Evolutionary conservation across 2,888 invertebrate genomes (phyloP), one percentile per base, ranked within the genome.

Genomic region (Hoplodrina ambigua): DNA sequence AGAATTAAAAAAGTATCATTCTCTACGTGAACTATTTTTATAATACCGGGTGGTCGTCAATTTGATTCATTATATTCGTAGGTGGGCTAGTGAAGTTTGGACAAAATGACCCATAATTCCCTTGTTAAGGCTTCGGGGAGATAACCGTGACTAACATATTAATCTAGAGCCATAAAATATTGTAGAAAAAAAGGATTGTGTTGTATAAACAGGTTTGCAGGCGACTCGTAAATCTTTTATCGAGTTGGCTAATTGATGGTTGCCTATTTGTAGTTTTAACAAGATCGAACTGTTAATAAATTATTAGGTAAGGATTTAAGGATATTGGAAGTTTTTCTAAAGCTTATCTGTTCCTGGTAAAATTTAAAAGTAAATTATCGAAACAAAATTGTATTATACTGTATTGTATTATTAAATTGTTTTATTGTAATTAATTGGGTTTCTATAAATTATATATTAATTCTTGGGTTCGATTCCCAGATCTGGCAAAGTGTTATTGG

Each of bases 41-140:
- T 49, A 59, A 56, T 11, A 66, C 37, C 90, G 95, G 94, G 94
- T 95, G 95, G 94, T 87, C 94, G 74, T 86, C 89, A 88, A 91
- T 93, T 92, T 93, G 90, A 92, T 91, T 91, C 91, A 92, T 93
- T 92, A 90, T 89, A 80, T 80, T 80, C 81, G 92, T 94, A 94
- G 94, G 94, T 95, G 94, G 94, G 91, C 94, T 86, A 78, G 85
- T 89, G 89, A 90, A 89, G 88, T 91, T 89, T 86, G 85, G 85
- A 90, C 87, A 87, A 93, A 94, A 95, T 94, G 87, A 94, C 92
- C 94, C 90, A 89, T 94, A 94, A 95, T 95, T 93, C 88, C 90
- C 94, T 94, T 92, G 94, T 94, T 94, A 92, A 89, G 84, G 88
- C 88, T 88, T 84, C 71, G 75, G 85, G 86, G 88, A 91, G 88